These are phyloP conservation scores for Chaetura pelagica DNA, from an alignment of 2,113 vertebrate species.

Conservation along the genomic window DNA sequence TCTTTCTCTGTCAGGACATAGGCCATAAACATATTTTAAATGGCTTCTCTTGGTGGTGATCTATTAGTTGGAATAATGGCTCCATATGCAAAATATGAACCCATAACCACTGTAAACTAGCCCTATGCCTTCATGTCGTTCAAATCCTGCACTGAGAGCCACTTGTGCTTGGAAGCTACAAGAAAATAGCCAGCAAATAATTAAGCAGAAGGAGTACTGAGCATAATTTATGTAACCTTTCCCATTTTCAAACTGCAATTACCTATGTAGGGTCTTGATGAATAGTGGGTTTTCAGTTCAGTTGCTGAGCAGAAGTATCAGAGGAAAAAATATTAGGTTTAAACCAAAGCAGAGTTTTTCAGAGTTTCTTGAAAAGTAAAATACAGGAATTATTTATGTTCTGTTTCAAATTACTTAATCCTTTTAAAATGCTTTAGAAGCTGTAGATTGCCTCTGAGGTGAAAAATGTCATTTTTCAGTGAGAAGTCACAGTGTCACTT, in stretches of 20 bases:
- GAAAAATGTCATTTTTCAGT: slow-evolving; percentile 18
- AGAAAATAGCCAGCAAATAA: slow-evolving; percentile 53
- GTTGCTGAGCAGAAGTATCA: slow-evolving; percentile 18
- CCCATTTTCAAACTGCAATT: slow-evolving; percentile 48
- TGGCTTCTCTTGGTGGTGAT: slow-evolving; percentile 54
- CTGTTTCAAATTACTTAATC: slow-evolving; percentile 60
- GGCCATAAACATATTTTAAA: slow-evolving; percentile 68
- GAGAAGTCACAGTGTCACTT: background rate
- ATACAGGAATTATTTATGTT: slow-evolving; percentile 48
- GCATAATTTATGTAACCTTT: slow-evolving; percentile 61
- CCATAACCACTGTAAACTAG: slow-evolving; percentile 44
- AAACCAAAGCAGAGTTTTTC: slow-evolving; percentile 47
- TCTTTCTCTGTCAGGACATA: slow-evolving; percentile 62
- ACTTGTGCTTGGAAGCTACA: slow-evolving; percentile 41
- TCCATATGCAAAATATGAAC: slow-evolving; percentile 64
- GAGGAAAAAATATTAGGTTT: slow-evolving; percentile 33
- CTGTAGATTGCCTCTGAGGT: slow-evolving; percentile 20
- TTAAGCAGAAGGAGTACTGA: slow-evolving; percentile 9
- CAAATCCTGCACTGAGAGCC: slow-evolving; percentile 12
- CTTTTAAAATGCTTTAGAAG: slow-evolving; percentile 50
- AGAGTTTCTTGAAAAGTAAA: slow-evolving; percentile 40
- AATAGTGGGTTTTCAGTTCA: slow-evolving; percentile 50
- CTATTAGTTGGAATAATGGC: slow-evolving; percentile 62
- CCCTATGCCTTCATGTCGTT: slow-evolving; percentile 5
- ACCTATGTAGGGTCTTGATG: slow-evolving; percentile 12